Percentiles rank a stretch among this genome's conserved stretches.
Conservation (phyloP, 1,140 invertebrate genomes). For the Pemphigus obesinymphae region DNA sequence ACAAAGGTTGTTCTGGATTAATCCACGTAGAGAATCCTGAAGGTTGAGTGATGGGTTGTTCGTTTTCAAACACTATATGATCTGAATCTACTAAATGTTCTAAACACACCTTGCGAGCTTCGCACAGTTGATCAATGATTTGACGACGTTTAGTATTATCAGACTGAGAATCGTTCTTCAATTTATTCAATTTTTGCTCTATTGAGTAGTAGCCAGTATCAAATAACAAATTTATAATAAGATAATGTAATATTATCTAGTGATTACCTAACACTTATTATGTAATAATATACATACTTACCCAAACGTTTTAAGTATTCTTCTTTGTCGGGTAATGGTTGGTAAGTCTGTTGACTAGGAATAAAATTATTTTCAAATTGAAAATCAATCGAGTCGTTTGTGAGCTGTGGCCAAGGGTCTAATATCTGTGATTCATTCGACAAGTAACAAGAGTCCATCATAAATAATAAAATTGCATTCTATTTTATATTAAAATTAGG, state of each 20-base stretch:
- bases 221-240: not conserved
- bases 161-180: constrained; percentile 31
- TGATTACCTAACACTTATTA: not conserved
- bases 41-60: constrained; percentile 28
- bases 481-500: not conserved
- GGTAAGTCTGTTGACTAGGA: not conserved
- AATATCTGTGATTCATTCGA: not conserved
- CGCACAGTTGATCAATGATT: constrained; percentile 22
- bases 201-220: not conserved
- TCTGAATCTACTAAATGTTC: constrained; percentile 38
- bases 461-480: not conserved
- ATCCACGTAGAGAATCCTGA: constrained; percentile 45
- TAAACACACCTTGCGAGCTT: constrained; percentile 20
- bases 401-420: constrained; percentile 21
- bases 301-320: constrained; percentile 27
- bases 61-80: constrained; percentile 12
- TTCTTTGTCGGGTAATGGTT: constrained; percentile 25
- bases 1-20: constrained; percentile 47
- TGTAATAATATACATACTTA: not conserved
- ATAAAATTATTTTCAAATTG: constrained; percentile 18
- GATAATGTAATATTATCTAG: not conserved
- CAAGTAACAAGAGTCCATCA: not conserved
- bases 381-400: not conserved
- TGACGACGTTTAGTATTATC: constrained; percentile 8
- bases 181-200: constrained; percentile 34